Evolutionary conservation across 1,140 invertebrate species (phyloP).

Genomic region (Sycophaga agraensis): DNA sequence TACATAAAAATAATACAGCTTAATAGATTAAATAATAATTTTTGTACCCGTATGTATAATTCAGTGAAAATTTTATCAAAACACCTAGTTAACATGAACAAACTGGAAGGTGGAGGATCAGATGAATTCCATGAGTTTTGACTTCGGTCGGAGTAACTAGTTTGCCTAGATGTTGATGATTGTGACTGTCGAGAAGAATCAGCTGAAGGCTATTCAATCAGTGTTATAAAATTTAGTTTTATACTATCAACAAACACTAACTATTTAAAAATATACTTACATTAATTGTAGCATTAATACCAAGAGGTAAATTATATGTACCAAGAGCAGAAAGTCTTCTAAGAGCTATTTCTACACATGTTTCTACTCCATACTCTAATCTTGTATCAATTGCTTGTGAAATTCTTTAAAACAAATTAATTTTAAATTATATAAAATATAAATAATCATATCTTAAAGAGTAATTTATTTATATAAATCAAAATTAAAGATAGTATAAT

Average conservation of each 20-base stretch:
- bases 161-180: conserved; percentile 36
- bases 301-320: conserved; percentile 62
- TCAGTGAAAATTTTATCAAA: conserved; percentile 72
- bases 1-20: neutral
- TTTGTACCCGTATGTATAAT: conserved; percentile 48
- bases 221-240: conserved; percentile 7
- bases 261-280: conserved; percentile 35
- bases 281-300: conserved; percentile 58
- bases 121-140: conserved; percentile 43
- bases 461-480: too few relatives aligned
- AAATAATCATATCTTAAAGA: conserved; percentile 32
- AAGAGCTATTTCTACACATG: conserved; percentile 70
- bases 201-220: conserved; percentile 23
- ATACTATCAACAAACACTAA: neutral
- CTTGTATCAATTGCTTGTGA: conserved; percentile 76
- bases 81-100: conserved; percentile 68
- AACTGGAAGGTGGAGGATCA: conserved; percentile 45
- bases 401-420: conserved; percentile 45
- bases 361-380: conserved; percentile 74
- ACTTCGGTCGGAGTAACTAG: conserved; percentile 39
- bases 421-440: too few relatives aligned
- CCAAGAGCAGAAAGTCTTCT: conserved; percentile 67
- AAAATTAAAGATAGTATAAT: too few relatives aligned
- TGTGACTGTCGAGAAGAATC: conserved; percentile 40
- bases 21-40: conserved; percentile 11